Evolutionary conservation across 2,113 vertebrate species (phyloP).

Genomic region (Brienomyrus longianalis): DNA sequence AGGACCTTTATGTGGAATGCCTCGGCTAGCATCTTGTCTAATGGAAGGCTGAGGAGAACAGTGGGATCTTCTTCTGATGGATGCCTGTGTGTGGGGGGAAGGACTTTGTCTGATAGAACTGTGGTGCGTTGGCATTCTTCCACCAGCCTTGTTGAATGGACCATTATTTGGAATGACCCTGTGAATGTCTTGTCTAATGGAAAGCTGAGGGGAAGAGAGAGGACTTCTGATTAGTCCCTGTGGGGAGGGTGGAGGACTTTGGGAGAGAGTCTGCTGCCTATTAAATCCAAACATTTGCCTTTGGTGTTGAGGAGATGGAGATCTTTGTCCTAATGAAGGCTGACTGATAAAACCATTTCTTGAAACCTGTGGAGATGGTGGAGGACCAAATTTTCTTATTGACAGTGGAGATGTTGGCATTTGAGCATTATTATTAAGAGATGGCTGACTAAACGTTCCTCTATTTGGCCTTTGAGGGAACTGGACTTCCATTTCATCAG

Average conservation of each 20-base stretch:
- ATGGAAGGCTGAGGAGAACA: conserved; percentile 50
- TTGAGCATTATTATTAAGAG: conserved; percentile 49
- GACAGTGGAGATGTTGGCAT: conserved; percentile 37
- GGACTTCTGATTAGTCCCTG: conserved; percentile 47
- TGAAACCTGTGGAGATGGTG: conserved; percentile 38
- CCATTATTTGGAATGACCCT: conserved; percentile 33
- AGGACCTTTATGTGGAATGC: conserved; percentile 21
- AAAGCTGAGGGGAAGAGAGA: conserved; percentile 52
- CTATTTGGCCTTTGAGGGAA: conserved; percentile 42
- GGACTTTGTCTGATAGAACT: conserved; percentile 22
- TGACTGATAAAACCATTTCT: conserved; percentile 49
- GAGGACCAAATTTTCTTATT: conserved; percentile 29
- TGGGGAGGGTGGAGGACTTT: conserved; percentile 51
- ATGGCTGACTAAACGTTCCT: conserved; percentile 51
- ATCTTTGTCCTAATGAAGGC: conserved; percentile 41
- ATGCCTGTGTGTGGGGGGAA: conserved; percentile 19
- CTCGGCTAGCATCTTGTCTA: conserved; percentile 30
- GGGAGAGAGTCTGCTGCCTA: conserved; percentile 29
- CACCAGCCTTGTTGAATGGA: conserved; percentile 40
- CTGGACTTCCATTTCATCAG: conserved; percentile 33
- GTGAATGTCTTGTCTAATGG: conserved; percentile 46
- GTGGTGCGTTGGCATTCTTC: conserved; percentile 34
- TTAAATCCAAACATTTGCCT: conserved; percentile 33
- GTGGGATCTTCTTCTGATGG: conserved; percentile 39
- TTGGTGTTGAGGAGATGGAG: conserved; percentile 27